Base-by-base conservation (phyloP, 2,888 invertebrate genomes). In the Isoperla grammatica region DNA sequence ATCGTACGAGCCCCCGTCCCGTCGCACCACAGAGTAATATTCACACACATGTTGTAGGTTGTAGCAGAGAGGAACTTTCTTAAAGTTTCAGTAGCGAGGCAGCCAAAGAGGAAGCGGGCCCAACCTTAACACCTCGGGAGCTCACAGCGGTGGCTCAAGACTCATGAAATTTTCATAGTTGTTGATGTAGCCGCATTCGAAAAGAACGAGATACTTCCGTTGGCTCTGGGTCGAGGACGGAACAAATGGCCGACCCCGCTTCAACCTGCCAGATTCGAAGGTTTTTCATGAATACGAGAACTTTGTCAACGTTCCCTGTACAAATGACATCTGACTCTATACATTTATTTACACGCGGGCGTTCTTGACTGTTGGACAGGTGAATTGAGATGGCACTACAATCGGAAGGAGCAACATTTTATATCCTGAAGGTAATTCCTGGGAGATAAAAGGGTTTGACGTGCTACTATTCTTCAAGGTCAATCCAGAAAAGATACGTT, bases 121-220 rank as follows among this genome's bases (percentile, higher is more conserved):
- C 43, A 43, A 46, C 22, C 46, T 20, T 6, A 12, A 20, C 22
- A 13, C 20, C 46, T 46, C 17, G 46, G 46, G 8, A 46, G 20
- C 46, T 17, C 46, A 12, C 20, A 22, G 22, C 35, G 15, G 35
- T 50, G 59, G 37, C 53, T 59, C 59, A 42, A 15, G 3, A 17
- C 57, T 61, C 61, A 57, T 61, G 57, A 53, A 61, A 57, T 43
- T 57, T 61, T 57, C 37, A 61, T 57, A 43, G 23, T 54, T 57
- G 61, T 61, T 61, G 53, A 61, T 61, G 61, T 61, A 43, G 57
- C 9, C n/a, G 15, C 53, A 39, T 50, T 50, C 37, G 54, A 50
- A 56, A 60, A 56, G 56, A 60, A 57, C 49, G 15, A 35, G 49
- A 35, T 35, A 13, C 29, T 29, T 12, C 19, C 12, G 20, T n/a